Evolutionary conservation across 2,113 vertebrate species (phyloP), one percentile per base, ranked within the genome.

Genomic region (Scartelaos histophorus): DNA sequence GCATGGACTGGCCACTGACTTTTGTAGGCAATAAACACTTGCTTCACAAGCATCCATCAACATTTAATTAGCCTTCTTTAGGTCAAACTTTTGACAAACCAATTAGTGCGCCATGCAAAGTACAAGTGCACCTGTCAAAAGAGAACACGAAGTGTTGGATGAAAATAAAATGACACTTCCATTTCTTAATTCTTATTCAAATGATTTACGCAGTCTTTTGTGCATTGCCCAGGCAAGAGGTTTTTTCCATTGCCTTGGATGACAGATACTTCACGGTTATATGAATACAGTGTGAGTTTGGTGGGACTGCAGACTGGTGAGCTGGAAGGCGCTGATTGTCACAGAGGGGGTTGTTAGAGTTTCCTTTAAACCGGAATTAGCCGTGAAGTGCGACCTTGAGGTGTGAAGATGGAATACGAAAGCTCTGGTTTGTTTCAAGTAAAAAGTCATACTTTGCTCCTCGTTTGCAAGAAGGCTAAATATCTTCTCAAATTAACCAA

Each of bases 301-400:
- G 66, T 54, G 47, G 68, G 69, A 43, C 67, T 62, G 61, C 75
- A 85, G 80, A 81, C 70, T 13, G 66, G 68, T 82, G 78, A 22
- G 54, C 22, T 56, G 22, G 25, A 58, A 25, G 82, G 69, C 66
- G 51, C 83, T 86, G 85, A 87, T 85, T 85, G 85, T 84, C 82
- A 72, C 76, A 69, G 82, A 78, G 87, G 84, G 81, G 89, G 82
- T 85, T 83, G 86, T 79, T 67, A 71, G 62, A 75, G 84, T 87
- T 90, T 90, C 89, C 88, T 75, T 90, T 89, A 88, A 90, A 92
- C 93, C 82, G 91, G 92, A 94, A 91, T 95, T 96, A 94, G 92
- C 92, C 93, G 90, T 85, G 90, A 94, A 91, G 88, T 94, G 92
- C 75, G 90, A 93, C 91, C 87, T 92, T 83, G 85, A 92, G 88